Evolutionary conservation across 2,888 invertebrate species (phyloP), one percentile per base, ranked within the genome.

Genomic region (Cerceris rybyensis): DNA sequence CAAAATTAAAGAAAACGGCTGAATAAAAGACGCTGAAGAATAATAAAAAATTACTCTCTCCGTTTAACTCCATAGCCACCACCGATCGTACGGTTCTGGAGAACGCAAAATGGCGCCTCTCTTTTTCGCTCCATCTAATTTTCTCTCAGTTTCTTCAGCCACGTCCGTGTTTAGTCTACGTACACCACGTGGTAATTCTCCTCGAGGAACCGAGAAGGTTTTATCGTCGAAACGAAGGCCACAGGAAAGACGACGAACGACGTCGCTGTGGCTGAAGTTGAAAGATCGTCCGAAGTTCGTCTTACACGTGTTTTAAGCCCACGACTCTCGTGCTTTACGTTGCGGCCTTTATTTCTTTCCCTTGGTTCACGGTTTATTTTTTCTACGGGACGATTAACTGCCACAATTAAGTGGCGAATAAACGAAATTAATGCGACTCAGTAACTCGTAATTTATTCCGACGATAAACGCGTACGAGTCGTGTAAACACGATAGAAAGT

Each of bases 121-220:
- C 52, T 52, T 13, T 46, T 46, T n/a, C 13, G 14, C 7, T 14
- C 52, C 28, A 55, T 8, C 64, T 13, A 71, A 65, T 70, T 71
- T 68, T 61, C 72, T 63, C 61, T 65, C 43, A 14, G 68, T 75
- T 79, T 70, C 72, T 66, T 66, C 60, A 55, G 16, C 55, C 70
- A 55, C n/a, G 42, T 54, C 58, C 70, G 66, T 80, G 80, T 80
- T 80, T 80, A 80, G 80, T 80, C 80, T 80, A 78, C 78, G 80
- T 55, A 61, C 65, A 69, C 69, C 73, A 72, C 81, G 82, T 77
- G 80, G 82, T 78, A 58, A 68, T 83, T 80, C 81, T 79, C 80
- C 69, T 46, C 77, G 70, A n/a, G 49, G 46, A 64, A 52, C 76
- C 28, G 52, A 9, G 16, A 55, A 49, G 28, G 28, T 70, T 70